Base-by-base conservation (phyloP, 2,797 vertebrate species). In the Epinephelus awoara region DNA sequence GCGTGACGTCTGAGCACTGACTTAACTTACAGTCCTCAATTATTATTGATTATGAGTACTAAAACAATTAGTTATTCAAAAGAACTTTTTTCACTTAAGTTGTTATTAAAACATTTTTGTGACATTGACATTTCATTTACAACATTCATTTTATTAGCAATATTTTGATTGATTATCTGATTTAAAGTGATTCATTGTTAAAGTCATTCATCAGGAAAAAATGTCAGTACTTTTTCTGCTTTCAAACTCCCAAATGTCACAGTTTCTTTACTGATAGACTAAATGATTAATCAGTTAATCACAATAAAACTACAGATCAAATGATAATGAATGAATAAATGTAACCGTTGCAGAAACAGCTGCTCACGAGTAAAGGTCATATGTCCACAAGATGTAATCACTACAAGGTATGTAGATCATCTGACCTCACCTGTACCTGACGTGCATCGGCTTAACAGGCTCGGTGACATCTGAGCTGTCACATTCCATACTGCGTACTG, bases 371-470 rank as follows among this genome's bases (percentile, higher is more conserved):
- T 59, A 29, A 59, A 68, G 34, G 10, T 51, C 17, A 42, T 21
- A 1, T 10, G 8, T 62, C 25, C 21, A 46, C 18, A 10, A 19
- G 8, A n/a, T 71, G 8, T 21, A 42, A 49, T 49, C 9, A 51
- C 51, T 29, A 29, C 49, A 23, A 59, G 6, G 10, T 12, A 29
- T 67, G 40, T 55, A 21, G 29, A 1, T 49, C 42, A 2, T 49
- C 42, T 61, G 17, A 44, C 19, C 27, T 21, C 27, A 67, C 54
- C 15, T 66, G 1, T 1, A 67, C 27, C 65, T 44, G 13, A 38
- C 18, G 2, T 19, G 23, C 15, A 25, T 50, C 59, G 10, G n/a
- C 47, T 59, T 17, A 79, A 85, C 79, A 77, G 66, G 75, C 72
- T 80, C 1, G 27, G 19, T 66, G 19, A 84, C 78, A 58, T 47